Percentiles rank a stretch among this genome's conserved stretches.
phyloP scores from a whole-genome alignment of 2,888 invertebrate genomes.

The Aspidapion aeneum region DNA sequence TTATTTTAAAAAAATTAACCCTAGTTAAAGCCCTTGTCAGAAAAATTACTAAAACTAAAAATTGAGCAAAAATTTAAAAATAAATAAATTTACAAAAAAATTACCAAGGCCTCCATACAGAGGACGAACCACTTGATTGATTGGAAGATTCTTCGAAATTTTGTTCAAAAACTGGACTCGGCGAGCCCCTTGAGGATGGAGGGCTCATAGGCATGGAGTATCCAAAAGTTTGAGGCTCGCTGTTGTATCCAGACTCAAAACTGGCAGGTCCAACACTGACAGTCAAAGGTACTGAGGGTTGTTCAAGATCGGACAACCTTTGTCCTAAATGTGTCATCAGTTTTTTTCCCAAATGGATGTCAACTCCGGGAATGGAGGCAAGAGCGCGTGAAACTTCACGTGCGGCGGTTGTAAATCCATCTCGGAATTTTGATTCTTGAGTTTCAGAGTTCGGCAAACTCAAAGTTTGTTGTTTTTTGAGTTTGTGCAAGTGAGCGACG shows the following conservation, averaged over 20 bases:
- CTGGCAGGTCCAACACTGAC: constrained; percentile 23
- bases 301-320: constrained; percentile 73
- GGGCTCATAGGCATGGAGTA: constrained; percentile 69
- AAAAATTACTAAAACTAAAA: constrained; percentile 20
- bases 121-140: constrained; percentile 45
- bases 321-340: constrained; percentile 87
- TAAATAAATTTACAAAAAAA: constrained; percentile 12
- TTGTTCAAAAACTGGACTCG: constrained; percentile 56
- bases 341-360: constrained; percentile 78
- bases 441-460: constrained; percentile 68
- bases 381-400: constrained; percentile 83
- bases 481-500: constrained; percentile 79
- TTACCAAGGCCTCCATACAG: constrained; percentile 60
- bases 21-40: constrained; percentile 20
- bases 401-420: constrained; percentile 84
- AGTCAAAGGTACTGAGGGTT: constrained; percentile 40
- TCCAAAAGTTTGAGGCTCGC: constrained; percentile 25
- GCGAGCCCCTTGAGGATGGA: constrained; percentile 48
- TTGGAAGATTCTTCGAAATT: constrained; percentile 50
- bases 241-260: constrained; percentile 44
- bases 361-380: constrained; percentile 80
- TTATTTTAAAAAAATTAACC: constrained; percentile 3
- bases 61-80: constrained; percentile 22
- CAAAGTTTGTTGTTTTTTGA: constrained; percentile 73
- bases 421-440: constrained; percentile 67